Evolutionary conservation across 2,797 vertebrate species (phyloP), one percentile per base, ranked within the genome.

Genomic region (Podarcis siculus): DNA sequence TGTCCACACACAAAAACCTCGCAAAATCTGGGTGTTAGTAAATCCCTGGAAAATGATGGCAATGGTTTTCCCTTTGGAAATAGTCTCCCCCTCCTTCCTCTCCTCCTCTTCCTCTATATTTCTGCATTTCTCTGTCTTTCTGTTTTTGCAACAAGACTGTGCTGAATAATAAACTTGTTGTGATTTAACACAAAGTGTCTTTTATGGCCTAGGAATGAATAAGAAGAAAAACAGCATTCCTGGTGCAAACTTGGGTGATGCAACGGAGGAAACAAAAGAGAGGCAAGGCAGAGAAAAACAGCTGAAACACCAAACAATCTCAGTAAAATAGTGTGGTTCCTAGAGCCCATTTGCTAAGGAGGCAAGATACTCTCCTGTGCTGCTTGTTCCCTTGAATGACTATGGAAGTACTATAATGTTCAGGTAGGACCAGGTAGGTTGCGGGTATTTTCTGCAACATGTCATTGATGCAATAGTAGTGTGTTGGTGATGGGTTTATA

Each of bases 241-340:
- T 49, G 0, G 55, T 84, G 35, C 71, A 19, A 61, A 79, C 1
- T n/a, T 76, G n/a, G 55, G 55, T 69, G 72, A 39, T 79, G 73
- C 25, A 73, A 79, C 13, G 8, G 35, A 88, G 9, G n/a, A 42
- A 71, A 77, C 49, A 45, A 67, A 69, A 35, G 13, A 8, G 15
- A 5, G 1, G 10, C 35, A 37, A 3, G 3, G 61, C 55, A 39
- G 0, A 1, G 37, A 0, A 58, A 58, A 42, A 3, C 13, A 82
- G 32, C 5, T 55, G 61, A 67, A 81, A 15, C 4, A 7, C 61
- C 49, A 73, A 25, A 7, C n/a, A 66, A 42, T 49, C 23, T 37
- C 8, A 66, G 1, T 35, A 32, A 83, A 69, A 49, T 71, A 89
- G 37, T 81, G 81, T 10, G 25, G 49, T 37, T 83, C 72, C 4